These are phyloP conservation scores for Agonopterix alstromeriana DNA, from an alignment of 2,888 invertebrate species.

Conservation along the genomic window DNA sequence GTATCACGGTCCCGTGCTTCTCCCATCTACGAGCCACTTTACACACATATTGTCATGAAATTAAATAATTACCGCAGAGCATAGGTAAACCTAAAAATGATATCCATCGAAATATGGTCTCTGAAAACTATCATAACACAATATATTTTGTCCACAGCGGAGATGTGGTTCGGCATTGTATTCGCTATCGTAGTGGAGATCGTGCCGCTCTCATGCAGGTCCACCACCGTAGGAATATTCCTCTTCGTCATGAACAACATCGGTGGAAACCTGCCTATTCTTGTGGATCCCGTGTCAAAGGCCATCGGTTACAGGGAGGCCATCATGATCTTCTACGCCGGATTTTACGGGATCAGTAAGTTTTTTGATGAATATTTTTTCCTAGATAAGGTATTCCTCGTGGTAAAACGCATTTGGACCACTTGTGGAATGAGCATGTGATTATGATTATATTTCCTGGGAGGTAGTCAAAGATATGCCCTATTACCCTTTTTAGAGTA, in stretches of 20 bases:
- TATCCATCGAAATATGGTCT: no score
- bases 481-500: no score
- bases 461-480: no score
- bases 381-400: no score
- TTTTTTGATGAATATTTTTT: conserved; percentile 16
- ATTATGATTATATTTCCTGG: no score
- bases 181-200: conserved; percentile 94
- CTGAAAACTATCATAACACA: not conserved
- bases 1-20: no score
- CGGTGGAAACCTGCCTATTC: conserved; percentile 91
- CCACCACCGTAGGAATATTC: conserved; percentile 91
- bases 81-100: no score
- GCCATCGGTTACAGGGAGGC: conserved; percentile 89
- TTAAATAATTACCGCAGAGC: no score
- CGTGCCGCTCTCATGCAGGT: conserved; percentile 87
- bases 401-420: no score
- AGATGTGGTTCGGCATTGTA: conserved; percentile 96
- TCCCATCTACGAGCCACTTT: no score
- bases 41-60: no score
- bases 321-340: conserved; percentile 92
- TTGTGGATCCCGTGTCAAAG: conserved; percentile 90
- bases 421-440: no score
- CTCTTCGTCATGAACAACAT: conserved; percentile 95
- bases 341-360: conserved; percentile 91
- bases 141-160: conserved; percentile 75